Conservation (phyloP, 2,797 vertebrate species). For the Otolemur crassicaudatus region DNA sequence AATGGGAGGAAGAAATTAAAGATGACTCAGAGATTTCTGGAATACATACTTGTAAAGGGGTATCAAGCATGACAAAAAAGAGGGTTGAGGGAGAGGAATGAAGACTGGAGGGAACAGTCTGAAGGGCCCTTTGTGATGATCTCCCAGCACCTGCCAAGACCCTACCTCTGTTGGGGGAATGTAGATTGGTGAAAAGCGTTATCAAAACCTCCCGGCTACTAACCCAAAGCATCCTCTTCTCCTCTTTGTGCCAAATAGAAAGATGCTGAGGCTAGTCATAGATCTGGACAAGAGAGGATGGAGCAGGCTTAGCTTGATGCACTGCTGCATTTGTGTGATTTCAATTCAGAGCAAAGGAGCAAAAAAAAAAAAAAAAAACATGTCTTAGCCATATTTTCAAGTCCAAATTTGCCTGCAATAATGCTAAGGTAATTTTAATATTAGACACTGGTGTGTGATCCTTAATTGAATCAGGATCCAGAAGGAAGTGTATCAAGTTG, state of each 20-base stretch:
- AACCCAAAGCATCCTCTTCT: not conserved
- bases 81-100: not conserved
- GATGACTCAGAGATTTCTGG: not conserved
- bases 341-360: not conserved
- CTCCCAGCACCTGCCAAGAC: rapidly evolving
- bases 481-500: not conserved
- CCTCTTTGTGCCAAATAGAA: not conserved
- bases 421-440: not conserved
- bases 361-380: not conserved
- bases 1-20: not conserved
- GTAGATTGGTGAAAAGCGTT: not conserved
- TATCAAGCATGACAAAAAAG: not conserved
- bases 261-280: rapidly evolving
- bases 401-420: not conserved
- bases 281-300: not conserved
- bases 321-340: not conserved
- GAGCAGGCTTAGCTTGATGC: not conserved
- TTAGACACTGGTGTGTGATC: not conserved
- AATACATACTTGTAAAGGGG: no score
- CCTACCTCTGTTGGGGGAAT: not conserved
- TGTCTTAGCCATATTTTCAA: not conserved
- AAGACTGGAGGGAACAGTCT: not conserved
- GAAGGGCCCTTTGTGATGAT: not conserved
- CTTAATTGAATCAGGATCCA: not conserved
- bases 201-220: not conserved